A percentile compares a stretch with the other conserved stretches of the same genome.
phyloP scores from a whole-genome alignment of 2,113 vertebrate species.

The Butastur rufipennis region DNA sequence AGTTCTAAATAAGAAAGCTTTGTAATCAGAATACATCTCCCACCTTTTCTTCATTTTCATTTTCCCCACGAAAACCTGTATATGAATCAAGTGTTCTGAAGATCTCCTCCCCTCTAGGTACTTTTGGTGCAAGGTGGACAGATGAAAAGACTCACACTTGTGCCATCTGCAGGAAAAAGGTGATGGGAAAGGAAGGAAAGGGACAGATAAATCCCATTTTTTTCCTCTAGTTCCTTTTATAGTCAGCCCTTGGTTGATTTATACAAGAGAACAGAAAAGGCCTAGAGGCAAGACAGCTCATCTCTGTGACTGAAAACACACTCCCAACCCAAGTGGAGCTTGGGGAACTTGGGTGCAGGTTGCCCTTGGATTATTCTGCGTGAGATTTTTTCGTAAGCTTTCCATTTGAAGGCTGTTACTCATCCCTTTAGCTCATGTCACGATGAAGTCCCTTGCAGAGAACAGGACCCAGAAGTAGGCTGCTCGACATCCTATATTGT shows the following conservation, averaged over 20 bases:
- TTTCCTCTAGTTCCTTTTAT: neutral
- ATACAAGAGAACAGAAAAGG: constrained; percentile 41
- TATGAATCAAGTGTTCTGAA: neutral
- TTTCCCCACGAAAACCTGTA: neutral
- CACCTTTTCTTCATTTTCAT: neutral
- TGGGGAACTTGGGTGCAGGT: neutral
- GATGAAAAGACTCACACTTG: neutral
- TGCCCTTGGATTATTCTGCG: constrained; percentile 7
- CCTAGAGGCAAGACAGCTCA: neutral
- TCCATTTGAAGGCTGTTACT: constrained; percentile 18
- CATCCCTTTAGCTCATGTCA: constrained; percentile 27
- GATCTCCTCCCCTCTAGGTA: neutral
- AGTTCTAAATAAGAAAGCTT: neutral
- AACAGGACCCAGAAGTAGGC: constrained; percentile 12
- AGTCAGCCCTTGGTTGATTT: constrained; percentile 33
- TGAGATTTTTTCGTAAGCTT: neutral
- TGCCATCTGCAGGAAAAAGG: neutral
- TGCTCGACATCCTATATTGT: constrained; percentile 7
- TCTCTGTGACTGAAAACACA: neutral
- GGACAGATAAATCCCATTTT: neutral
- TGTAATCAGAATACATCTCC: neutral
- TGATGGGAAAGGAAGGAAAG: neutral
- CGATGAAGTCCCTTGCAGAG: constrained; percentile 14
- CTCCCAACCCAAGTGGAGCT: neutral
- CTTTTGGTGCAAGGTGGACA: neutral